Evolutionary conservation across 1,140 invertebrate species (phyloP).

Genomic region (Drosophila baimaii): DNA sequence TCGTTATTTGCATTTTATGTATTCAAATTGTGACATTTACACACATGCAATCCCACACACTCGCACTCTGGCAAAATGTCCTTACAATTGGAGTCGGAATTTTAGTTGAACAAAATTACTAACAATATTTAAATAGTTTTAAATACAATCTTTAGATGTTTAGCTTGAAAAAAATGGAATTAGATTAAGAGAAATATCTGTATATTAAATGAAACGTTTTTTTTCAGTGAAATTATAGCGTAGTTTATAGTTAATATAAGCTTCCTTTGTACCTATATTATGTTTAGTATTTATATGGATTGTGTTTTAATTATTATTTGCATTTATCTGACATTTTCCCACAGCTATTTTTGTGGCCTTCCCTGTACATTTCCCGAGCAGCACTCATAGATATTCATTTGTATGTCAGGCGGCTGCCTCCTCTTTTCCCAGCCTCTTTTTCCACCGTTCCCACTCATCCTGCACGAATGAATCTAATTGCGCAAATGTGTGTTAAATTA

Average conservation of each 20-base stretch:
- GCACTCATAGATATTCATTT: slow-evolving; percentile 80
- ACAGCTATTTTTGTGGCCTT: neutral
- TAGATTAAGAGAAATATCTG: too few relatives aligned
- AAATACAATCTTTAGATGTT: neutral
- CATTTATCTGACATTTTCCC: too few relatives aligned
- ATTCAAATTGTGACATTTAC: slow-evolving; percentile 82
- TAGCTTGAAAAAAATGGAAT: neutral
- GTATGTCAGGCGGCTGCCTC: slow-evolving; percentile 61
- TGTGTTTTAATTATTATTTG: too few relatives aligned
- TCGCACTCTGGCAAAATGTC: neutral
- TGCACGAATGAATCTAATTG: slow-evolving; percentile 82
- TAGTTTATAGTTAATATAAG: neutral
- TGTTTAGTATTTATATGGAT: too few relatives aligned
- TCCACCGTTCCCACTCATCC: slow-evolving; percentile 31
- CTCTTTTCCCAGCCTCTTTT: slow-evolving; percentile 20
- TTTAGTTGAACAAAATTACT: neutral
- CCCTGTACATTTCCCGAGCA: slow-evolving; percentile 29
- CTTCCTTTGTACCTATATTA: too few relatives aligned
- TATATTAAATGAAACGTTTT: too few relatives aligned
- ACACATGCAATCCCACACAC: slow-evolving; percentile 53
- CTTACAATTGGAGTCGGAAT: slow-evolving; percentile 8
- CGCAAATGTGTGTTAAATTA: slow-evolving; percentile 83
- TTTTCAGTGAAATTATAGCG: neutral
- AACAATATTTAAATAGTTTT: neutral
- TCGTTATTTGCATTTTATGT: slow-evolving; percentile 79